Conservation (phyloP, 2,888 invertebrate genomes). For the Anagyrus pseudococci region DNA sequence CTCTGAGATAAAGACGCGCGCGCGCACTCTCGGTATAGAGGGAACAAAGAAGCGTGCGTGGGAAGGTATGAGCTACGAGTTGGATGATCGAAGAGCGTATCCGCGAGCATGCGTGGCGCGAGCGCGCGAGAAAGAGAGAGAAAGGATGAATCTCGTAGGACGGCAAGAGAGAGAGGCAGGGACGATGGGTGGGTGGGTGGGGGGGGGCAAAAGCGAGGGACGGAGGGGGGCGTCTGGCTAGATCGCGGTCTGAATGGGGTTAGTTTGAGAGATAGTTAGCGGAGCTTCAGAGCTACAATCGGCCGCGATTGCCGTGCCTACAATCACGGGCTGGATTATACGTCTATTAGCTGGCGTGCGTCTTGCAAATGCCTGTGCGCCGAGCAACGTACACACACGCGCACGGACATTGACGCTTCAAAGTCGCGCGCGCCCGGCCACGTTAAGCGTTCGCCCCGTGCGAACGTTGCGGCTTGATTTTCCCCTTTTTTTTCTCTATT, state of each 20-base stretch:
- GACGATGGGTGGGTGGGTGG: background rate
- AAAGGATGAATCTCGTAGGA: too few relatives aligned
- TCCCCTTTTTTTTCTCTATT: too few relatives aligned
- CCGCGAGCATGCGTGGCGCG: too few relatives aligned
- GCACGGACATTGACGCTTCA: background rate
- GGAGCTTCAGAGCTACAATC: conserved; percentile 61
- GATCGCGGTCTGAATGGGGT: conserved; percentile 58
- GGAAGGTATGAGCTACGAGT: too few relatives aligned
- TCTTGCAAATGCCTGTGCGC: conserved; percentile 49
- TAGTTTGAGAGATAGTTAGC: conserved; percentile 62
- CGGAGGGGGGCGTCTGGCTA: background rate
- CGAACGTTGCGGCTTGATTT: too few relatives aligned
- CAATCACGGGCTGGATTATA: conserved; percentile 60
- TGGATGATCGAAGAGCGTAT: too few relatives aligned
- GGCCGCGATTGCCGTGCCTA: conserved; percentile 60
- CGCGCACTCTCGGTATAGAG: too few relatives aligned
- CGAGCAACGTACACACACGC: background rate
- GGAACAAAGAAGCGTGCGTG: too few relatives aligned
- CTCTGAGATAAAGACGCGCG: too few relatives aligned
- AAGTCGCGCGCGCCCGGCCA: background rate
- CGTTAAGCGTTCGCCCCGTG: background rate
- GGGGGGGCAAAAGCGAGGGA: too few relatives aligned
- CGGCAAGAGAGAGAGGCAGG: background rate
- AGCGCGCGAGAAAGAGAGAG: background rate
- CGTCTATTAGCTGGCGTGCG: conserved; percentile 53